Conservation (phyloP, 2,888 invertebrate species). For the Acronicta psi region DNA sequence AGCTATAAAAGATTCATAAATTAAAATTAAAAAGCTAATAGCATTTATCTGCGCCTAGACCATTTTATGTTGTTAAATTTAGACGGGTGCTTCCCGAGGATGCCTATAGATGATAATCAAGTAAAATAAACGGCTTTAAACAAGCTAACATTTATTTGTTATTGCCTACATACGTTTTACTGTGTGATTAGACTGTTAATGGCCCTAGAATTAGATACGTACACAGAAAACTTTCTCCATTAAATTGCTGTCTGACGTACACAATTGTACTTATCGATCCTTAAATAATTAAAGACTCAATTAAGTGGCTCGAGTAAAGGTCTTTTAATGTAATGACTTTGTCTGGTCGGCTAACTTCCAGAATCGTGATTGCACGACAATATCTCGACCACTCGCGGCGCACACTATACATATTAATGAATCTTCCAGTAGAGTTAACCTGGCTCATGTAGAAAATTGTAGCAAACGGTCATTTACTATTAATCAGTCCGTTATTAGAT, state of each 20-base stretch:
- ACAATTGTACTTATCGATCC: conserved; percentile 59
- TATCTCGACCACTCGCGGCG: conserved; percentile 34
- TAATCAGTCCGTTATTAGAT: conserved; percentile 32
- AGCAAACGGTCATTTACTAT: conserved; percentile 22
- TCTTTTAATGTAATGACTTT: conserved; percentile 63
- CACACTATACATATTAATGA: conserved; percentile 54
- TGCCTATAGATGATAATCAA: conserved; percentile 16
- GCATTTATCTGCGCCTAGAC: conserved; percentile 5
- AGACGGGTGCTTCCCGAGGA: conserved; percentile 8
- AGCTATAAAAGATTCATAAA: conserved; percentile 1
- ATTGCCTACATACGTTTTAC: conserved; percentile 31
- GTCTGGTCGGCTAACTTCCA: conserved; percentile 45
- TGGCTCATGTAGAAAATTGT: conserved; percentile 26
- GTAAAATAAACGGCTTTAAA: conserved; percentile 28
- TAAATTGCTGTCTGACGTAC: conserved; percentile 53
- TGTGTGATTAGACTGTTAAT: conserved; percentile 54
- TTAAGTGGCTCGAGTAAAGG: conserved; percentile 59
- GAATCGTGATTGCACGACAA: conserved; percentile 47
- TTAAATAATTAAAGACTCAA: conserved; percentile 72
- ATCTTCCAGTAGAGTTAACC: conserved; percentile 9
- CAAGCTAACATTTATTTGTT: conserved; percentile 44
- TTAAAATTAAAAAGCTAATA: conserved; percentile 11
- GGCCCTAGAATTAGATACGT: conserved; percentile 40
- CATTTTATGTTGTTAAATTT: conserved; percentile 19
- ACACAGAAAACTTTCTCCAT: conserved; percentile 62